Base-by-base conservation (phyloP, 2,113 vertebrate species). In the Daboia siamensis region DNA sequence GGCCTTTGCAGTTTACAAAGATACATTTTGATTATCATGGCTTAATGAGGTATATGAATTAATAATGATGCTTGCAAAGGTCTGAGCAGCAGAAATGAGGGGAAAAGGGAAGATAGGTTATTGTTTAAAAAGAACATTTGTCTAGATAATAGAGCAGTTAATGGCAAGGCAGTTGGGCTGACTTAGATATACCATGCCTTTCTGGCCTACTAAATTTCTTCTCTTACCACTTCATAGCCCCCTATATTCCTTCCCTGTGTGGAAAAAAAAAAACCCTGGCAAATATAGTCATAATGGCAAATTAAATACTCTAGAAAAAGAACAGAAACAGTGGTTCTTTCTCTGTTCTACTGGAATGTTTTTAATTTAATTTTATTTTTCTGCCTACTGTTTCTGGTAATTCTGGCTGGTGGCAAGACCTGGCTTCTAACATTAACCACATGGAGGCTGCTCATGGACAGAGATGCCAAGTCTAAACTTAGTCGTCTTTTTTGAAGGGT, bases 391-490 rank as follows among this genome's bases (percentile, higher is more conserved):
- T 97, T 98, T 97, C 97, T 97, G 97, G 97, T 52, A 96, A 97
- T 94, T 95, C 96, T 96, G 97, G 97, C 95, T 97, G 96, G 95
- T 97, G 96, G 95, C 96, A 97, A 94, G 96, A 96, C 96, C 97
- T 95, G 96, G 44, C 96, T 96, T 96, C 97, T 96, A 98, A 97
- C 91, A 95, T 95, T 97, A 97, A 97, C 96, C 97, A 96, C 94
- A 96, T 95, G 95, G 97, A 97, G 97, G 97, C 96, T 96, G 95
- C 95, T 94, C 93, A 95, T 95, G 95, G 91, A 94, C 93, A 95
- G 94, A 95, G 93, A 93, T 92, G 95, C 96, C 97, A 97, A 97
- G 93, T 97, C 97, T 97, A 96, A 97, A 97, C 97, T 97, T 98
- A 98, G 92, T 88, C 92, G 92, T 89, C 94, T 44, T 80, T n/a